These are phyloP conservation scores for Nothoprocta pentlandii DNA, from an alignment of 2,113 vertebrate species.

Conservation along the genomic window DNA sequence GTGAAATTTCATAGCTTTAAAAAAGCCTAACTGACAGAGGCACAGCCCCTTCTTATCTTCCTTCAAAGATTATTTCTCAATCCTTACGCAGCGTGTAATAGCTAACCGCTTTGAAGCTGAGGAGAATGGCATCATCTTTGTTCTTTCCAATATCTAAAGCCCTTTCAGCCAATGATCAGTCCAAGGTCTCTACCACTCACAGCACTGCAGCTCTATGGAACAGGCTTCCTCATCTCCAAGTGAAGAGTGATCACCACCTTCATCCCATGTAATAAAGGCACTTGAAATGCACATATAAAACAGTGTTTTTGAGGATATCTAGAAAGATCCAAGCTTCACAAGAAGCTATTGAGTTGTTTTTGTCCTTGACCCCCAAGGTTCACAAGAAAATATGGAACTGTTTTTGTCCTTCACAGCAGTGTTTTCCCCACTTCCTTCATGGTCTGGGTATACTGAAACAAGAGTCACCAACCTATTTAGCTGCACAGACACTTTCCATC, in stretches of 20 bases:
- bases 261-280: not conserved
- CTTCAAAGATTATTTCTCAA: not conserved
- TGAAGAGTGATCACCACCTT: not conserved
- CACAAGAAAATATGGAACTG: not conserved
- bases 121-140: not conserved
- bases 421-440: not conserved
- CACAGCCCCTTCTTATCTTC: not conserved
- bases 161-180: not conserved
- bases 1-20: not conserved
- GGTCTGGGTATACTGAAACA: not conserved
- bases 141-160: not conserved
- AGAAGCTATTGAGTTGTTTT: not conserved
- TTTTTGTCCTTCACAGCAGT: not conserved
- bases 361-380: not conserved
- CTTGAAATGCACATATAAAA: not conserved
- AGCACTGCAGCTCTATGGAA: not conserved
- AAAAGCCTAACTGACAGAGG: not conserved
- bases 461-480: not conserved
- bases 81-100: not conserved
- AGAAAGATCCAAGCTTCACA: not conserved
- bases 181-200: not conserved
- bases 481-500: not conserved
- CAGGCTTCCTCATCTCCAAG: not conserved
- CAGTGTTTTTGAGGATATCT: not conserved
- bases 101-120: not conserved